Conservation (phyloP, 2,113 vertebrate genomes). For the Hiodon alosoides region DNA sequence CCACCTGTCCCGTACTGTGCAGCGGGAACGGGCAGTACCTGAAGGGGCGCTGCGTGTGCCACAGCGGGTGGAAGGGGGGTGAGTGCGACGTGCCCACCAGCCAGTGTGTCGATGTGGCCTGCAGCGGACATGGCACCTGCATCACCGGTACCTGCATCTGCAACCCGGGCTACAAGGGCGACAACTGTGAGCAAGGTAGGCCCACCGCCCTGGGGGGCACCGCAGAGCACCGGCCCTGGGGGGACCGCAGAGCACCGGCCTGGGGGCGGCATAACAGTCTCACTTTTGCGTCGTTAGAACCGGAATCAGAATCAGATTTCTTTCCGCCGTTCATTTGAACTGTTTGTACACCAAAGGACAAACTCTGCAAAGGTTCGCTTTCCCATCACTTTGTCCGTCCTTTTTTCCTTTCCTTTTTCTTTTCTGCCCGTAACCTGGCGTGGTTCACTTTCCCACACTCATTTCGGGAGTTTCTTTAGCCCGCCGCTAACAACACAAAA, state of each 20-base stretch:
- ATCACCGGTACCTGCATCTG: slow-evolving; percentile 97
- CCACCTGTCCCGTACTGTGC: slow-evolving; percentile 92
- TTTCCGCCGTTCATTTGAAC: slow-evolving; percentile 23
- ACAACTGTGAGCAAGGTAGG: slow-evolving; percentile 96
- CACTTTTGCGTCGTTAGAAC: background rate
- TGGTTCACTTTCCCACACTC: background rate
- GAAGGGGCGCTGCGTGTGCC: slow-evolving; percentile 93
- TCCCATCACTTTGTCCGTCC: background rate
- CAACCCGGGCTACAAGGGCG: slow-evolving; percentile 93
- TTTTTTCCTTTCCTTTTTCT: slow-evolving; percentile 12
- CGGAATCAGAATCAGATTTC: background rate
- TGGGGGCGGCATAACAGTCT: background rate
- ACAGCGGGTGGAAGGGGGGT: slow-evolving; percentile 94
- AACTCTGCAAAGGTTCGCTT: slow-evolving; percentile 25
- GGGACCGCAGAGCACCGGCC: too few species aligned
- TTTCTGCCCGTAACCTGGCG: slow-evolving; percentile 29
- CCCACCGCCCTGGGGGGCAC: too few species aligned
- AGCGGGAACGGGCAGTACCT: slow-evolving; percentile 96
- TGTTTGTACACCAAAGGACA: too few species aligned
- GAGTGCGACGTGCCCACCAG: slow-evolving; percentile 92
- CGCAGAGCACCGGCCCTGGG: too few species aligned
- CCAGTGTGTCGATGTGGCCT: slow-evolving; percentile 91
- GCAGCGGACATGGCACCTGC: slow-evolving; percentile 87
- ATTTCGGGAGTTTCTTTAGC: slow-evolving; percentile 12
- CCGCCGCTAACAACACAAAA: slow-evolving; percentile 37